Evolutionary conservation across 1,140 invertebrate genomes (phyloP).

Genomic region (Hypothenemus hampei): DNA sequence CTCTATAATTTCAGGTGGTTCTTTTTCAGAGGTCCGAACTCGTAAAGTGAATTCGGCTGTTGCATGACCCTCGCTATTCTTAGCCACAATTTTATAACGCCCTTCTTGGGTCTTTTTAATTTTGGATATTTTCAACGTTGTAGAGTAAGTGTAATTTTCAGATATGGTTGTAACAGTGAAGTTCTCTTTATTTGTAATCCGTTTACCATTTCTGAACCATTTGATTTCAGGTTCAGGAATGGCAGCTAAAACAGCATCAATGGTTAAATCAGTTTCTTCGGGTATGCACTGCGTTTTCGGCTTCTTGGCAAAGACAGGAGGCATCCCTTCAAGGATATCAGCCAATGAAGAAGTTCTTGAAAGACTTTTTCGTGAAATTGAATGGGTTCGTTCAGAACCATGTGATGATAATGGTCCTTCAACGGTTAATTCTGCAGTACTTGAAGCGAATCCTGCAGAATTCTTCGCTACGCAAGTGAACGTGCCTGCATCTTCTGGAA

Average conservation of each 20-base stretch:
- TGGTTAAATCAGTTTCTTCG: slow-evolving; percentile 70
- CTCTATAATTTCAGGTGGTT: slow-evolving; percentile 76
- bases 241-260: slow-evolving; percentile 81
- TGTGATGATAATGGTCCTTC: slow-evolving; percentile 84
- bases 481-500: slow-evolving; percentile 93
- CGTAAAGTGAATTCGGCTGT: slow-evolving; percentile 75
- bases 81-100: slow-evolving; percentile 79
- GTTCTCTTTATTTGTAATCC: slow-evolving; percentile 61
- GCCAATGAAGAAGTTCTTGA: slow-evolving; percentile 85
- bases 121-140: slow-evolving; percentile 72
- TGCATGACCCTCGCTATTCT: slow-evolving; percentile 86
- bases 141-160: slow-evolving; percentile 87
- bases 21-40: slow-evolving; percentile 69
- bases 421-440: slow-evolving; percentile 83
- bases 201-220: slow-evolving; percentile 74
- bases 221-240: slow-evolving; percentile 85
- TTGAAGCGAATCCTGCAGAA: slow-evolving; percentile 85
- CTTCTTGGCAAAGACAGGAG: slow-evolving; percentile 85
- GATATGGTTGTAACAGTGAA: slow-evolving; percentile 71
- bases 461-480: slow-evolving; percentile 98
- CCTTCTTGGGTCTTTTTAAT: slow-evolving; percentile 79
- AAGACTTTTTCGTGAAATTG: slow-evolving; percentile 71
- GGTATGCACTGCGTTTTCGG: slow-evolving; percentile 78
- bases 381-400: slow-evolving; percentile 71
- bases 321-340: slow-evolving; percentile 87